Evolutionary conservation across 2,113 vertebrate species (phyloP).

Genomic region (Sitta europaea): DNA sequence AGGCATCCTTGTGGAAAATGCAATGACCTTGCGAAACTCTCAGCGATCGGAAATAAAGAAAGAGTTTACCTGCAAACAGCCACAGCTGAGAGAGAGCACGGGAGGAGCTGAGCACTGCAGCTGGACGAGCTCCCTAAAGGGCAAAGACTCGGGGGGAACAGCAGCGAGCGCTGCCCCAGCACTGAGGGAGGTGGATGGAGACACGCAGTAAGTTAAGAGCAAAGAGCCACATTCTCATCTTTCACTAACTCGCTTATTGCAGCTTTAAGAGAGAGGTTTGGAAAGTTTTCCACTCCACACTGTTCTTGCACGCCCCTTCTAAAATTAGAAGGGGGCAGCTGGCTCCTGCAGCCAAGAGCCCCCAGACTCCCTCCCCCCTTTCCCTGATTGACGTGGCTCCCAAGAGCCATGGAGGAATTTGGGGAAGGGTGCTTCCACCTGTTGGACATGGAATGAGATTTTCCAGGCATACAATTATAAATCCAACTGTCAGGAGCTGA

Average conservation of each 20-base stretch:
- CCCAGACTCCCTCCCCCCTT: background rate
- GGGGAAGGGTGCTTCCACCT: conserved; percentile 66
- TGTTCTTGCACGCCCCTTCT: conserved; percentile 56
- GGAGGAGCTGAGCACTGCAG: background rate
- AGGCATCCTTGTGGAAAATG: background rate
- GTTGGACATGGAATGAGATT: conserved; percentile 53
- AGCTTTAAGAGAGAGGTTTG: conserved; percentile 37
- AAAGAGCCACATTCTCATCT: conserved; percentile 41
- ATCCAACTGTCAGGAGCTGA: conserved; percentile 37
- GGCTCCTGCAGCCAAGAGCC: conserved; percentile 13
- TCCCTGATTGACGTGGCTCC: background rate
- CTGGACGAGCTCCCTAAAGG: background rate
- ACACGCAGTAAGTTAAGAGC: background rate
- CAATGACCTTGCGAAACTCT: background rate
- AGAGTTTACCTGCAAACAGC: conserved; percentile 17
- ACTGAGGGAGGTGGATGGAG: background rate
- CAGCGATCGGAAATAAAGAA: background rate
- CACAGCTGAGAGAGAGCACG: background rate
- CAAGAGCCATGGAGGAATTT: conserved; percentile 59
- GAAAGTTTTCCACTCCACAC: conserved; percentile 70
- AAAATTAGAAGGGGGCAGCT: conserved; percentile 76
- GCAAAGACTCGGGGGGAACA: background rate
- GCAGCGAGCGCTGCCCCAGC: background rate
- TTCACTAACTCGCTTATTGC: background rate
- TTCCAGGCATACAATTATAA: conserved; percentile 54